Evolutionary conservation across 1,140 invertebrate species (phyloP).

Genomic region (Drosophila micromelanica): DNA sequence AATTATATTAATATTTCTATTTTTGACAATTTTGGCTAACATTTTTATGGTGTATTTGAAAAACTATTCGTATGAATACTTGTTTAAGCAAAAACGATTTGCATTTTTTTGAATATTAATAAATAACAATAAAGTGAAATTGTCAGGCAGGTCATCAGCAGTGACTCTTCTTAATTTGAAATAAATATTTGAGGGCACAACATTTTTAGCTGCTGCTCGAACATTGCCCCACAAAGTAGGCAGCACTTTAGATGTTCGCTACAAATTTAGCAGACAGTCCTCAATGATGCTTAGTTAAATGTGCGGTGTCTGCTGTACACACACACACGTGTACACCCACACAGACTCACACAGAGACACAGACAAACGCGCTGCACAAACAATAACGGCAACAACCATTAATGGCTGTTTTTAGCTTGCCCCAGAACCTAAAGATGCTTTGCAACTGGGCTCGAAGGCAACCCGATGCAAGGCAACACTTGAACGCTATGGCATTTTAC

Average conservation of each 20-base stretch:
- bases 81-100: no score
- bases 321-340: background rate
- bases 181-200: no score
- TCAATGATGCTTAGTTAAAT: slow-evolving; percentile 47
- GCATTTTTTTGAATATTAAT: no score
- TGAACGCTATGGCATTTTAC: slow-evolving; percentile 12
- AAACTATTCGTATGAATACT: no score
- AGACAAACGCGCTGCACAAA: background rate
- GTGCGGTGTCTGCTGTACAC: slow-evolving; percentile 11
- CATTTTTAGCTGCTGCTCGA: background rate
- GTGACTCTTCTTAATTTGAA: no score
- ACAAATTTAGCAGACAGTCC: slow-evolving; percentile 4
- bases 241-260: slow-evolving; percentile 2
- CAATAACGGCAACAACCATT: slow-evolving; percentile 21
- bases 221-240: slow-evolving; percentile 26
- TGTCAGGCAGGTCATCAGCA: no score
- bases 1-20: no score
- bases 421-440: slow-evolving; percentile 10
- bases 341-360: background rate
- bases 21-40: no score
- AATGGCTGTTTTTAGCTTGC: slow-evolving; percentile 38
- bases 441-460: slow-evolving; percentile 7
- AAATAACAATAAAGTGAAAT: no score
- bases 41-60: no score
- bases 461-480: slow-evolving; percentile 27